Conservation (phyloP, 2,113 vertebrate species). For the Coreoperca whiteheadi region DNA sequence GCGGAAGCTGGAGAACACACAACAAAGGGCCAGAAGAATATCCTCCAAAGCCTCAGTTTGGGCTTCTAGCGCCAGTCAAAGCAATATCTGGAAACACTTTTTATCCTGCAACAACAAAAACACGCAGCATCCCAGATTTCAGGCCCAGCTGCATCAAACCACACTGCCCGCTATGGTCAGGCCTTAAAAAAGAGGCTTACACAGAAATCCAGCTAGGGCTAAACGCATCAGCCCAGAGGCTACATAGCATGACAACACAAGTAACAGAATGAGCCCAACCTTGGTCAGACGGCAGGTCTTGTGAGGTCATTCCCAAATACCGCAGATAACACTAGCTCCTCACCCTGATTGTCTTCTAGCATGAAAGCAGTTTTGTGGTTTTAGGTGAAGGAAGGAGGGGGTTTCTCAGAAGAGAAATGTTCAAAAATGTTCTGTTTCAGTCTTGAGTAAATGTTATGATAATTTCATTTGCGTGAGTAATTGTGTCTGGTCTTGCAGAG, state of each 20-base stretch:
- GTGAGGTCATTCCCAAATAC: constrained; percentile 55
- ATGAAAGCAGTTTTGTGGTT: constrained; percentile 55
- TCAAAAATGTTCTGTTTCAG: constrained; percentile 54
- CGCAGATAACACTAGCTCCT: constrained; percentile 41
- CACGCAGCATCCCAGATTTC: constrained; percentile 72
- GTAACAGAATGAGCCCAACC: constrained; percentile 20
- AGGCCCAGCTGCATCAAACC: constrained; percentile 68
- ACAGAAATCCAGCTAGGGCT: constrained; percentile 53
- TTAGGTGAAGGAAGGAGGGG: constrained; percentile 36
- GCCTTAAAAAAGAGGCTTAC: constrained; percentile 53
- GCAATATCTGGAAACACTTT: constrained; percentile 83
- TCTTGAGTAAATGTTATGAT: constrained; percentile 76
- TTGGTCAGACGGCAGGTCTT: constrained; percentile 49
- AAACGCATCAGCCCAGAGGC: constrained; percentile 52
- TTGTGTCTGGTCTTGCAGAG: constrained; percentile 69
- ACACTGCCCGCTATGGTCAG: constrained; percentile 71
- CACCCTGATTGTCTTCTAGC: constrained; percentile 41
- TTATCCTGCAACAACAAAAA: constrained; percentile 74
- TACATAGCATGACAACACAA: constrained; percentile 58
- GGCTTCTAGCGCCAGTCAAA: constrained; percentile 71
- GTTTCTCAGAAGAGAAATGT: constrained; percentile 42
- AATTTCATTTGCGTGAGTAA: constrained; percentile 78
- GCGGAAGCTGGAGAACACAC: constrained; percentile 63
- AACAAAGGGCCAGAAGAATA: constrained; percentile 73
- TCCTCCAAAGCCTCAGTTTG: constrained; percentile 71